Base-by-base conservation (phyloP, 1,140 invertebrate species). In the Chironomus tepperi region DNA sequence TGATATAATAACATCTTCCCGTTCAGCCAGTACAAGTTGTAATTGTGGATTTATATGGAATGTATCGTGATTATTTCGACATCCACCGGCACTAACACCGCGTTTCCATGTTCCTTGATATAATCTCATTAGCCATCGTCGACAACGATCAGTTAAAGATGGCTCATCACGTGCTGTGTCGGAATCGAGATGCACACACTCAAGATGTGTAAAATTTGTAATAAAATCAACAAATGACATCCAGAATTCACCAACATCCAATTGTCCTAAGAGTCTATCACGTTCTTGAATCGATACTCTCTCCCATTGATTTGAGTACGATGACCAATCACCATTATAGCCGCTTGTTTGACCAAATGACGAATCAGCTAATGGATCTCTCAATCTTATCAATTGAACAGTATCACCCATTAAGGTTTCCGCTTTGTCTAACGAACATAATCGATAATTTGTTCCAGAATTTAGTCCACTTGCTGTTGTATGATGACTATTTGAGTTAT, bases 41-140 rank as follows among this genome's bases (percentile, higher is more conserved):
- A 96, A 85, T 84, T 96, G 94, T 5, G 94, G 95, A 82, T 97
- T 97, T 78, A 96, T 94, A 80, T 97, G 94, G 82, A 97, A 96
- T 18, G 94, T 95, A 81, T 96, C 90, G 80, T 91, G 88, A 83
- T 94, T 93, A 83, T 97, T 96, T 78, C 94, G 85, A 82, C 95
- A 97, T 19, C 95, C 95, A 24, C 95, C 95, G 3, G 94, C 94
- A 0, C 93, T 91, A 0, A 96, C 93, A 0, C 94, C 94, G 77
- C 88, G 87, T 78, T 91, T 90, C 94, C 94, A 97, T n/a, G 88
- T 88, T 1, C 93, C 92, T 79, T 94, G 91, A 78, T 91, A 93
- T 77, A 93, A 85, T 77, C 90, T 88, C 86, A 94, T 91, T 78
- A 93, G 91, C 94, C 94, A 96, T 34, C 83, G 83, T 0, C 89